Percentiles rank a stretch among this genome's conserved stretches.
These are phyloP conservation scores for Lacerta agilis DNA, from an alignment of 2,797 vertebrate genomes.

Conservation along the genomic window DNA sequence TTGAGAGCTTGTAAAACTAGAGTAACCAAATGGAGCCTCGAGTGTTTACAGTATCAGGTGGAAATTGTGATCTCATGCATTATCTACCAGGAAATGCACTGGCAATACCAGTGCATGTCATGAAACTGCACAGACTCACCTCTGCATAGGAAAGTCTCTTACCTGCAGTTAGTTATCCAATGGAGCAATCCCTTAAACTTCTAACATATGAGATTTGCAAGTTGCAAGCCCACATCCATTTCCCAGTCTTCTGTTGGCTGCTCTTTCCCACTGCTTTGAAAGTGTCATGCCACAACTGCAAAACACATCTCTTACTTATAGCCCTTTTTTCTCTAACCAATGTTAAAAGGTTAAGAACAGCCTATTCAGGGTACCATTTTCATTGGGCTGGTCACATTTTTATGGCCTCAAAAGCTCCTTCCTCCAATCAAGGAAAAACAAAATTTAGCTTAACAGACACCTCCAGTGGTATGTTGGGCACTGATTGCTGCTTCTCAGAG, in stretches of 20 bases:
- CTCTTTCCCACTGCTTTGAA: slow-evolving; percentile 12
- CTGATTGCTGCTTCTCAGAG: slow-evolving; percentile 3
- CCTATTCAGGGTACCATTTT: accelerated
- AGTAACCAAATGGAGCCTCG: background rate
- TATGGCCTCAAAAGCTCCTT: background rate
- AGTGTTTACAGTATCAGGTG: background rate
- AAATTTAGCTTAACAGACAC: slow-evolving; percentile 1
- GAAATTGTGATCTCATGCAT: background rate
- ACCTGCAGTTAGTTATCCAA: background rate
- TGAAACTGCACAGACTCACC: background rate
- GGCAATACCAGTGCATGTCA: background rate
- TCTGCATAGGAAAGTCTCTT: background rate
- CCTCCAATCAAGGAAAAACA: background rate
- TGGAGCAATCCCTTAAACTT: background rate
- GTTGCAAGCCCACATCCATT: background rate
- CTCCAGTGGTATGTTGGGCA: background rate
- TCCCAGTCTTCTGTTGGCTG: background rate
- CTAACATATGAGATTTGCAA: background rate
- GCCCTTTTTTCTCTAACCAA: background rate
- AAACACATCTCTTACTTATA: background rate
- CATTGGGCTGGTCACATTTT: background rate
- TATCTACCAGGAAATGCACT: background rate
- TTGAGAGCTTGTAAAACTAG: background rate
- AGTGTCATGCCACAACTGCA: background rate
- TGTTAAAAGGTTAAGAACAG: background rate